Evolutionary conservation across 2,888 invertebrate genomes (phyloP).

Genomic region (Diabrotica balteata): DNA sequence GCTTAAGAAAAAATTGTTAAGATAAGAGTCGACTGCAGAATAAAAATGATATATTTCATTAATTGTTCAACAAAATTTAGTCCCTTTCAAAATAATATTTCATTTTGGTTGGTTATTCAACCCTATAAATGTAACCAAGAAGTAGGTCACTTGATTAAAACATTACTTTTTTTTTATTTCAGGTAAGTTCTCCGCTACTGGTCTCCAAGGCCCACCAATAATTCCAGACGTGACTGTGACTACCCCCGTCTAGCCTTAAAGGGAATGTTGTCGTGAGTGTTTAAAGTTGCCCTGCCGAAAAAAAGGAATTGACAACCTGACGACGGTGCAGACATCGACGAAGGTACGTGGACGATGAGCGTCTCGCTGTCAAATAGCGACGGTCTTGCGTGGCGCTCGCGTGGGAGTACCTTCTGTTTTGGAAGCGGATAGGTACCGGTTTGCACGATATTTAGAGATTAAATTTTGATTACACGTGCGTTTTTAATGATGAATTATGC

Average conservation of each 20-base stretch:
- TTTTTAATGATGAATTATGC: too few species aligned
- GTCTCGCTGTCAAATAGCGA: constrained; percentile 4
- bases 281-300: constrained; percentile 43
- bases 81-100: too few species aligned
- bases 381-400: not conserved
- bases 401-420: constrained; percentile 1
- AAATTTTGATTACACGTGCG: too few species aligned
- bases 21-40: too few species aligned
- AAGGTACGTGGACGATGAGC: constrained; percentile 13
- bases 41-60: too few species aligned
- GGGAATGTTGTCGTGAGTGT: constrained; percentile 42
- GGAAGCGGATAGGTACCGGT: constrained; percentile 1
- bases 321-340: constrained; percentile 27
- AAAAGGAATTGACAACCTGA: constrained; percentile 30
- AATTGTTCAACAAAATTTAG: too few species aligned
- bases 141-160: not conserved
- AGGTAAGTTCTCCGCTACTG: constrained; percentile 14
- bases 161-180: not conserved
- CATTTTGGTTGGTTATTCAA: too few species aligned
- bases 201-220: constrained; percentile 25
- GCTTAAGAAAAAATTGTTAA: too few species aligned
- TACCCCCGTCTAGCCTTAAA: constrained; percentile 45
- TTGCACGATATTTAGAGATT: not conserved
- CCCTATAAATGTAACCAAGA: too few species aligned
- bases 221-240: constrained; percentile 35